A percentile compares a stretch with the other conserved stretches of the same genome.
phyloP scores from a whole-genome alignment of 2,113 vertebrate species.

The Pomatostomus ruficeps region DNA sequence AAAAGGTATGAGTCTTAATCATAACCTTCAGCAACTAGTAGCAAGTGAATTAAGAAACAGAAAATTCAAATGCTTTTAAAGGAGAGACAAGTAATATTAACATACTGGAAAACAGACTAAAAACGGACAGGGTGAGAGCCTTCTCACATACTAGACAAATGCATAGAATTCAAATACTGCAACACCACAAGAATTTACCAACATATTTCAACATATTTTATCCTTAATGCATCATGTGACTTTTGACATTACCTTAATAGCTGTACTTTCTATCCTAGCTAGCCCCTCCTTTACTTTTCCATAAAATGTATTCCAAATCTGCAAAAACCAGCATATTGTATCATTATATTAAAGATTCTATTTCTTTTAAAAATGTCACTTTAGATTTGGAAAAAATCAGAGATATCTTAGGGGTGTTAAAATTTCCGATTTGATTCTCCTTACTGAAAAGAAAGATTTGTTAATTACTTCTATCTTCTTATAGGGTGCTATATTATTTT shows the following conservation, averaged over 20 bases:
- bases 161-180: not conserved
- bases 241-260: not conserved
- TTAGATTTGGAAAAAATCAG: not conserved
- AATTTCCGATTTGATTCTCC: not conserved
- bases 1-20: not conserved
- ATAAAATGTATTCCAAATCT: not conserved
- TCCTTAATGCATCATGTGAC: not conserved
- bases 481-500: not conserved
- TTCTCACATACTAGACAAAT: not conserved
- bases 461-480: not conserved
- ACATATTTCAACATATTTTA: not conserved
- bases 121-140: not conserved
- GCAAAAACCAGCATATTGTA: not conserved
- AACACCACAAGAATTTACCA: not conserved
- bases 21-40: not conserved
- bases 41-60: not conserved
- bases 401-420: not conserved
- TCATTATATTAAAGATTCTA: not conserved
- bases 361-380: not conserved
- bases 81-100: not conserved
- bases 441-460: not conserved
- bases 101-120: not conserved
- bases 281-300: not conserved
- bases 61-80: not conserved
- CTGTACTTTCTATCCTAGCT: not conserved